Conservation (phyloP, 2,888 invertebrate species). For the Andrena bucephala region DNA sequence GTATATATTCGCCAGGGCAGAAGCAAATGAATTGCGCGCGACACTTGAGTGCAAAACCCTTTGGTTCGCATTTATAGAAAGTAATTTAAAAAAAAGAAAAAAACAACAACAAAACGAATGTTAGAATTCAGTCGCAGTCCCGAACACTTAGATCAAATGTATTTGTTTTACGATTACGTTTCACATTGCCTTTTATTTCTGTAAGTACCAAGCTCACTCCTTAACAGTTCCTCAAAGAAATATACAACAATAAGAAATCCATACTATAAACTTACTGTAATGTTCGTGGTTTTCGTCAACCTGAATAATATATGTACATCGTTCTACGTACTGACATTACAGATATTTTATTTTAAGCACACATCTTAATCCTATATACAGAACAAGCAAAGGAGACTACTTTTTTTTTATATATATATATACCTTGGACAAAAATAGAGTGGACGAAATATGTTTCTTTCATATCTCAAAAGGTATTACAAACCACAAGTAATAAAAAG, state of each 20-base stretch:
- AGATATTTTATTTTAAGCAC: constrained; percentile 45
- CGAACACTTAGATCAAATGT: constrained; percentile 64
- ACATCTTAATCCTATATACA: constrained; percentile 28
- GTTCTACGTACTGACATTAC: constrained; percentile 49
- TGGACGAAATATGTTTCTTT: constrained; percentile 34
- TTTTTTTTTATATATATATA: constrained; percentile 1
- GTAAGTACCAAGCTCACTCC: constrained; percentile 71
- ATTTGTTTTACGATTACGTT: constrained; percentile 60
- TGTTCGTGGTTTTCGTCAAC: constrained; percentile 59
- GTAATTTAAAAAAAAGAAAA: constrained; percentile 53
- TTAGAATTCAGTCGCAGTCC: constrained; percentile 62
- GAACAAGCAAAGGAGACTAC: constrained; percentile 33
- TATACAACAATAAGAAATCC: constrained; percentile 73
- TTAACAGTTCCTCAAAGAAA: constrained; percentile 77
- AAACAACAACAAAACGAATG: constrained; percentile 18
- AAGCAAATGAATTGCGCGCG: constrained; percentile 33
- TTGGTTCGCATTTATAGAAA: constrained; percentile 77
- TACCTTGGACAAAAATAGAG: constrained; percentile 38
- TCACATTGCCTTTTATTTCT: constrained; percentile 67
- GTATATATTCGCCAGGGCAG: constrained; percentile 13
- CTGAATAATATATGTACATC: constrained; percentile 54
- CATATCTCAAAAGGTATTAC: constrained; percentile 36
- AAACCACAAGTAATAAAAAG: constrained; percentile 36
- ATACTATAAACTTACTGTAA: constrained; percentile 68
- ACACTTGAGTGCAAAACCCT: constrained; percentile 74